A percentile compares a stretch with the other conserved stretches of the same genome.
phyloP scores from a whole-genome alignment of 1,140 invertebrate species.

The Zaprionus ghesquierei region DNA sequence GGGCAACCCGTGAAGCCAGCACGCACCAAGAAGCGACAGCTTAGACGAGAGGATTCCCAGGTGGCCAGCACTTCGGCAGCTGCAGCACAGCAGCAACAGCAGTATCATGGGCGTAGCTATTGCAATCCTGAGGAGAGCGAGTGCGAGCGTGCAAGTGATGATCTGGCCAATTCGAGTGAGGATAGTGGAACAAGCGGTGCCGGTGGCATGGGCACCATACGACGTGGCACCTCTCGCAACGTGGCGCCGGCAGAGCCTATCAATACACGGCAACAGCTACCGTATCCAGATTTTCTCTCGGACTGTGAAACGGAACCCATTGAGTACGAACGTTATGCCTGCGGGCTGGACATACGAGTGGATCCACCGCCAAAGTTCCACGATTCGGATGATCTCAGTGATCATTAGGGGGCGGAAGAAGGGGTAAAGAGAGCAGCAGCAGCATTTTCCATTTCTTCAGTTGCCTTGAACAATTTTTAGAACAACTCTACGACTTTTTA shows the following conservation, averaged over 20 bases:
- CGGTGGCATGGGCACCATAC: constrained; percentile 59
- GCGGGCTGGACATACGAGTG: constrained; percentile 75
- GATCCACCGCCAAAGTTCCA: constrained; percentile 80
- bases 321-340: constrained; percentile 78
- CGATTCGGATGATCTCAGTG: constrained; percentile 77
- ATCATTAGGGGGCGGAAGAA: constrained; percentile 47
- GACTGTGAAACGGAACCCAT: constrained; percentile 80
- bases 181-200: constrained; percentile 58
- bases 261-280: constrained; percentile 47
- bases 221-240: constrained; percentile 35
- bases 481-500: constrained; percentile 68
- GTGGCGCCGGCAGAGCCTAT: neutral
- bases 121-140: constrained; percentile 80
- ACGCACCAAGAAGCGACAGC: constrained; percentile 77
- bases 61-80: constrained; percentile 37
- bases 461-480: constrained; percentile 70
- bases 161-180: constrained; percentile 79
- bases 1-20: constrained; percentile 78
- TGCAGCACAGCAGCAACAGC: constrained; percentile 9
- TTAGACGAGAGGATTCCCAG: constrained; percentile 77
- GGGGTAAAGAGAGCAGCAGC: constrained; percentile 18
- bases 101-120: constrained; percentile 71
- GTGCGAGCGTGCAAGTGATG: constrained; percentile 74
- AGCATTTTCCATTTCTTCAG: constrained; percentile 71
- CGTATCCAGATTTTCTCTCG: constrained; percentile 81